Evolutionary conservation across 2,888 invertebrate genomes (phyloP).

Genomic region (Cataglyphis cursor): DNA sequence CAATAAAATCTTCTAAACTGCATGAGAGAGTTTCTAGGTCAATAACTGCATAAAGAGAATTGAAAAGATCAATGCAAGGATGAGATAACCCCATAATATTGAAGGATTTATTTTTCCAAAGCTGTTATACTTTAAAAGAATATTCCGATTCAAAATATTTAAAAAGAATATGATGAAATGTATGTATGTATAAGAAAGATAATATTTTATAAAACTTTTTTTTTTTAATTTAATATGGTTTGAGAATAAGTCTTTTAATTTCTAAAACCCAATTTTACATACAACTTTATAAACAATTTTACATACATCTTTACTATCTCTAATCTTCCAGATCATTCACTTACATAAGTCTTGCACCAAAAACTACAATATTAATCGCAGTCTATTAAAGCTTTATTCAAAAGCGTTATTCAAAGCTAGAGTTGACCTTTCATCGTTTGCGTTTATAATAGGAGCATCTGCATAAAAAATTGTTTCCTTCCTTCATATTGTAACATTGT

Average conservation of each 20-base stretch:
- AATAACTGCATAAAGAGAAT: background rate
- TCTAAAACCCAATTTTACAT: background rate
- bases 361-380: background rate
- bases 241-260: background rate
- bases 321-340: slow-evolving; percentile 4
- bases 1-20: slow-evolving; percentile 7
- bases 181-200: background rate
- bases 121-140: background rate
- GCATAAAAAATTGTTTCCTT: slow-evolving; percentile 27
- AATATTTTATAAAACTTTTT: background rate
- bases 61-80: slow-evolving; percentile 31
- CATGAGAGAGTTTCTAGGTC: slow-evolving; percentile 21
- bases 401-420: background rate
- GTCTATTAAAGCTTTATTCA: background rate
- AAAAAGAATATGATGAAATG: background rate
- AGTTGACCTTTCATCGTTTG: slow-evolving; percentile 21
- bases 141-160: background rate
- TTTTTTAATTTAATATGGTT: background rate
- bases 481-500: slow-evolving; percentile 7
- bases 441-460: slow-evolving; percentile 1
- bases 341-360: background rate
- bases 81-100: background rate
- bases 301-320: background rate
- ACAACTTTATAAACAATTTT: background rate
- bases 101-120: background rate